Percentiles rank a stretch among this genome's conserved stretches.
phyloP scores from a whole-genome alignment of 2,888 invertebrate genomes.

The Hanleya hanleyi region DNA sequence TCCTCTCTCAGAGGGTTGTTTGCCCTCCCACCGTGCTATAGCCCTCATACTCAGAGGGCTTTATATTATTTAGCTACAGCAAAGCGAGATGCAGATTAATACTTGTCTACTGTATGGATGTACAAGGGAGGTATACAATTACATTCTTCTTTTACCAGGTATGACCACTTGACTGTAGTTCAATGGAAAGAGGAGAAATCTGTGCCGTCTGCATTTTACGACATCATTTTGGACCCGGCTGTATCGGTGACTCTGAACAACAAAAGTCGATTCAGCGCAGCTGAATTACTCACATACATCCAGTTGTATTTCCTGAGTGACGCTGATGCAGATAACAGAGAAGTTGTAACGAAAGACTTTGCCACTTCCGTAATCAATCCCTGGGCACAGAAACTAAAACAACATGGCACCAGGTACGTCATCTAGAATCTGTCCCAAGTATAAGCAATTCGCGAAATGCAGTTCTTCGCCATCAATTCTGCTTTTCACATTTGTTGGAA shows the following conservation, averaged over 20 bases:
- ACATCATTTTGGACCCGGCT: slow-evolving; percentile 24
- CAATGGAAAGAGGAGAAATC: slow-evolving; percentile 17
- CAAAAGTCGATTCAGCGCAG: slow-evolving; percentile 19
- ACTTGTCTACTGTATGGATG: no score
- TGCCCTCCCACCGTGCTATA: no score
- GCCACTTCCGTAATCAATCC: slow-evolving; percentile 19
- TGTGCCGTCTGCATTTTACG: slow-evolving; percentile 21
- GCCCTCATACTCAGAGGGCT: no score
- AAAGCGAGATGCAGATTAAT: no score
- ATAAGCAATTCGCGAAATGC: no score
- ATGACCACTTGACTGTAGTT: neutral
- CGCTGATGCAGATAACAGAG: slow-evolving; percentile 22
- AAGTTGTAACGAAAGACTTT: slow-evolving; percentile 19
- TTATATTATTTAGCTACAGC: no score
- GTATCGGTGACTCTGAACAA: slow-evolving; percentile 26
- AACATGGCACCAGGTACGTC: slow-evolving; percentile 5
- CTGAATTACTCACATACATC: slow-evolving; percentile 25
- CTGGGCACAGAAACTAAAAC: slow-evolving; percentile 14
- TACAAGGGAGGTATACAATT: no score
- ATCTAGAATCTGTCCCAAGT: no score
- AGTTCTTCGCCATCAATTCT: no score
- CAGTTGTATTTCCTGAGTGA: slow-evolving; percentile 27
- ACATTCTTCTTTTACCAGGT: slow-evolving; percentile 1
- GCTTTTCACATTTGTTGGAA: no score
- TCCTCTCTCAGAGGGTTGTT: no score